A percentile compares a stretch with the other conserved stretches of the same genome.
Conservation (phyloP, 2,888 invertebrate genomes). For the Pinctada fucata region DNA sequence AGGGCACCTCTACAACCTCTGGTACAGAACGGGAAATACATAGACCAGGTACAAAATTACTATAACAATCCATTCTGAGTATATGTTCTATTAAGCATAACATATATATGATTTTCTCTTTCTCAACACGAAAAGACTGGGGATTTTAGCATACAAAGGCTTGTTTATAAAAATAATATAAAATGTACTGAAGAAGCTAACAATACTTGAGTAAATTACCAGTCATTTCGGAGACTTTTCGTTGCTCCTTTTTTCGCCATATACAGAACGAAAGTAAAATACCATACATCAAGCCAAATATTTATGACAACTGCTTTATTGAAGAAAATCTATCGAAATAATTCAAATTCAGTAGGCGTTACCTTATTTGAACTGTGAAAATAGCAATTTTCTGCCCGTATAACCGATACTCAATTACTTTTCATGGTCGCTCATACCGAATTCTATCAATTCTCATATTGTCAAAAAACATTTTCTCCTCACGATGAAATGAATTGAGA, state of each 20-base stretch:
- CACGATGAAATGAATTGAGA: neutral
- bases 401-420: neutral
- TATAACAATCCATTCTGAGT: no score
- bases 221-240: no score
- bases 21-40: neutral
- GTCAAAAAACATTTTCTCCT: neutral
- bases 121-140: no score
- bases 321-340: no score
- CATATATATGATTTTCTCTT: no score
- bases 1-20: slow-evolving; percentile 1
- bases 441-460: neutral
- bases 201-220: no score
- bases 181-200: neutral
- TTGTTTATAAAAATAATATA: neutral
- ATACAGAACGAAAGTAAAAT: no score
- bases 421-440: neutral
- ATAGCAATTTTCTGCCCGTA: neutral
- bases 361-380: neutral
- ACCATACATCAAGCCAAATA: no score
- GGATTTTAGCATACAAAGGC: neutral
- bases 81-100: no score
- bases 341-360: neutral
- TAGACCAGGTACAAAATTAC: neutral
- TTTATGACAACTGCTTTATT: no score
- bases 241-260: no score